Base-by-base conservation (phyloP, 2,888 invertebrate genomes). In the Selenia dentaria region DNA sequence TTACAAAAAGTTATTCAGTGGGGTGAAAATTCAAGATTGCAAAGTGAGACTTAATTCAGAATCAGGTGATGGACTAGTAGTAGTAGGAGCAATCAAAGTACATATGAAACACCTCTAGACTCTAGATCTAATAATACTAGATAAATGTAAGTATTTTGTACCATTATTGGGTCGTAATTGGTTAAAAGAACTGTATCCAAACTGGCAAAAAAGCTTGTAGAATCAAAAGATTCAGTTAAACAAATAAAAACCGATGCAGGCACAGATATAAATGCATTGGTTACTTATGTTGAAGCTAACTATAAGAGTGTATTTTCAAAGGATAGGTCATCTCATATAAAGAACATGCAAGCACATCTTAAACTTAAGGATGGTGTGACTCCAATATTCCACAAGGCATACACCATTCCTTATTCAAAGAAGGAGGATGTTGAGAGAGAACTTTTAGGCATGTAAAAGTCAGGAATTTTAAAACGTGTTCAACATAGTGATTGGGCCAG, bases 401-500 rank as follows among this genome's bases (percentile, higher is more conserved):
- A 20, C 6, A 6, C 20, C 2, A 20, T 20, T 6, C 20, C 20
- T 4, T 20, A 20, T 20, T 4, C 20, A 2, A 20, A 20, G 6
- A 20, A 20, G 8, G 6, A 20, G 5, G 20, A 20, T 4, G 20
- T 20, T 3, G 20, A 20, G 6, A 6, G 6, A 20, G 20, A 20
- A 20, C 6, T 20, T 3, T 2, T 20, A 20, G 6, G 6, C 6
- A 6, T 20, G 20, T 3, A 6, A 20, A 20, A 20, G 6, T 3
- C 20, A 2, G 20, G 20, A 1, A 20, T 20, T 20, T 6, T 20
- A 6, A 6, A 20, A 20, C 3, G 20, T 4, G 6, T 6, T 20
- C 3, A 3, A 6, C 20, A 20, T 6, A 20, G 20, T 20, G 22
- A 44, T 4, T 50, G 49, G 49, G 48, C 48, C 29, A 36, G 18